Evolutionary conservation across 2,113 vertebrate species (phyloP).

Genomic region (Pseudopipra pipra): DNA sequence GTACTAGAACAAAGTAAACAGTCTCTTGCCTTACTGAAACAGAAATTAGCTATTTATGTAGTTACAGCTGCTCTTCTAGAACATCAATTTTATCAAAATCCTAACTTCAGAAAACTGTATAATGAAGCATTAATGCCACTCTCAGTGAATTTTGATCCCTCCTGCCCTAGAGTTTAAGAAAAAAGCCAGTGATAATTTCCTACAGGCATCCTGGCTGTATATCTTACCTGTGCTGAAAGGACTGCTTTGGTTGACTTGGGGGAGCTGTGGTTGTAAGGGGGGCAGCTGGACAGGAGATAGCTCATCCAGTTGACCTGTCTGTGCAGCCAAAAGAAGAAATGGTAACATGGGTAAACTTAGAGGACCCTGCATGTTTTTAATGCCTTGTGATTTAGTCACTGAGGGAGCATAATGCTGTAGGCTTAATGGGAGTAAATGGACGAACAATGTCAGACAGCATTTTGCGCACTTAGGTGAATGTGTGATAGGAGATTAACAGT

Average conservation of each 20-base stretch:
- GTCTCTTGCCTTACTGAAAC: background rate
- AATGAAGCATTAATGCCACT: background rate
- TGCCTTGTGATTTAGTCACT: accelerated
- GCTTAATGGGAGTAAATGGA: background rate
- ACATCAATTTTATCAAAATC: background rate
- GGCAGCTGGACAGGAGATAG: accelerated
- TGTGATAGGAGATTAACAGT: background rate
- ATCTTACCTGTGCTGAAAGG: accelerated
- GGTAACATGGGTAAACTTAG: accelerated
- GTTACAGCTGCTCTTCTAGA: background rate
- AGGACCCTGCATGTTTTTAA: background rate
- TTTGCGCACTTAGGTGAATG: background rate
- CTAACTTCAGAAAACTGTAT: background rate
- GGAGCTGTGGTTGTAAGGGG: background rate
- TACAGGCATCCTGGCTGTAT: background rate
- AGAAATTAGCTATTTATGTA: background rate
- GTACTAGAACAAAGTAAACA: background rate
- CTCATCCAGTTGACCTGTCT: background rate
- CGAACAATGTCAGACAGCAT: background rate
- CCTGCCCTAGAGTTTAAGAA: background rate
- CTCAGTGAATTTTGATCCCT: background rate
- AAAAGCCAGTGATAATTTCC: background rate
- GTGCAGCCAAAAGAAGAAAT: background rate
- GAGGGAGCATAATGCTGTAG: background rate
- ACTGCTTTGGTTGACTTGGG: background rate